Percentiles rank a stretch among this genome's conserved stretches.
phyloP scores from a whole-genome alignment of 2,888 invertebrate genomes.

The Balanococcus diminutus region DNA sequence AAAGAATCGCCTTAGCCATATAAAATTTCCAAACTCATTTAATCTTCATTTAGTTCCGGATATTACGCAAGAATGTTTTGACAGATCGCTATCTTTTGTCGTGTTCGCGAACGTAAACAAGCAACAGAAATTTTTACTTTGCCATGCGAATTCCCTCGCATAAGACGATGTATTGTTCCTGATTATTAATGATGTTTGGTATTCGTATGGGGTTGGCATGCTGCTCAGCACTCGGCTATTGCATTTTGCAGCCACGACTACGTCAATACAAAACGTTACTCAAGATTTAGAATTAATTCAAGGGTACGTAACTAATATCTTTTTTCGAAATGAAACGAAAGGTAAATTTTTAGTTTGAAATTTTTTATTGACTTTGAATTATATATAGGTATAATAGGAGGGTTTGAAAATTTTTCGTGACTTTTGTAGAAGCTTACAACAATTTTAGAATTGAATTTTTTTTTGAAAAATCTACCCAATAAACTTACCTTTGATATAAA shows the following conservation, averaged over 20 bases:
- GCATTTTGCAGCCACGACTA: neutral
- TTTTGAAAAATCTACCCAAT: too few species aligned
- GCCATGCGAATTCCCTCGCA: neutral
- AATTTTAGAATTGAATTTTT: too few species aligned
- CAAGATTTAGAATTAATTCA: neutral
- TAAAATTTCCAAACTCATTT: conserved; percentile 2
- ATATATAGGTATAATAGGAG: too few species aligned
- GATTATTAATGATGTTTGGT: neutral
- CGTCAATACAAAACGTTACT: neutral
- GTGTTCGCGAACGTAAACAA: conserved; percentile 26
- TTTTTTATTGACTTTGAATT: too few species aligned
- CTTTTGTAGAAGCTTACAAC: too few species aligned
- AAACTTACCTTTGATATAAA: too few species aligned
- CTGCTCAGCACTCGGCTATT: neutral
- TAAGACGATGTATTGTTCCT: neutral
- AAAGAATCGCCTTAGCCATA: neutral
- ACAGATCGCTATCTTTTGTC: conserved; percentile 51
- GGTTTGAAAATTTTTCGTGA: too few species aligned
- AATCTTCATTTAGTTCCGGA: conserved; percentile 45
- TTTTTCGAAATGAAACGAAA: too few species aligned
- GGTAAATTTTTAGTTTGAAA: too few species aligned
- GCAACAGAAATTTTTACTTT: neutral
- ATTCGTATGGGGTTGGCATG: conserved; percentile 24
- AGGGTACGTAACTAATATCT: too few species aligned
- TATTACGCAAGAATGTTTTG: conserved; percentile 44